Evolutionary conservation across 1,140 invertebrate genomes (phyloP).

Genomic region (Drosophila micromelanica): DNA sequence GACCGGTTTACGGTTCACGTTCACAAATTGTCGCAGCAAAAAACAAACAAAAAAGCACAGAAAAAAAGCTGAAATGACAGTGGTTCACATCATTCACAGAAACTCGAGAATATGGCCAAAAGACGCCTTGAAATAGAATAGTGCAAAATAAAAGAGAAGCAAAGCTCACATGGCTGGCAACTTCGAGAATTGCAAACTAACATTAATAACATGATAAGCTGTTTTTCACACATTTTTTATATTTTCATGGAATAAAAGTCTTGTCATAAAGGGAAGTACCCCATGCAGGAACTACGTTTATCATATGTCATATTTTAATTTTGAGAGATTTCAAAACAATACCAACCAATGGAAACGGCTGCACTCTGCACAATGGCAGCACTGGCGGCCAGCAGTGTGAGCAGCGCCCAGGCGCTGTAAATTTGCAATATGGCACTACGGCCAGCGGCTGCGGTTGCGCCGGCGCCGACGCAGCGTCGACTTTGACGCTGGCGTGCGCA

Average conservation of each 20-base stretch:
- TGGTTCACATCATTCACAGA: constrained; percentile 52
- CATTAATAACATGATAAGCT: background rate
- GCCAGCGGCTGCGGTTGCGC: constrained; percentile 38
- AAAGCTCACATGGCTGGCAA: constrained; percentile 9
- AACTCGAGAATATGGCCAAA: constrained; percentile 5
- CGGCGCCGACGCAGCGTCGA: constrained; percentile 42
- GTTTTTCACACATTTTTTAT: background rate
- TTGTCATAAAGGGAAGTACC: background rate
- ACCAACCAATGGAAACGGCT: constrained; percentile 71
- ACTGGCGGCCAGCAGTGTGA: constrained; percentile 62
- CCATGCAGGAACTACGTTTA: background rate
- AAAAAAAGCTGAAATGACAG: constrained; percentile 61
- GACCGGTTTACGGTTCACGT: constrained; percentile 65
- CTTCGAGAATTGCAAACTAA: background rate
- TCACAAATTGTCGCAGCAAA: constrained; percentile 54
- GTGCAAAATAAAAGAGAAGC: constrained; percentile 8
- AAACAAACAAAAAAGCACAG: constrained; percentile 53
- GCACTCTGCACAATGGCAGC: constrained; percentile 69
- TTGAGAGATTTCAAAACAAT: too few species aligned
- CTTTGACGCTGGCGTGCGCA: constrained; percentile 57
- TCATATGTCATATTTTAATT: background rate
- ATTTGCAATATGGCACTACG: constrained; percentile 63
- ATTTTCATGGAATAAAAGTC: background rate
- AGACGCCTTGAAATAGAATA: constrained; percentile 25
- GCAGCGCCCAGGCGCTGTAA: constrained; percentile 55